Evolutionary conservation across 2,113 vertebrate species (phyloP).

Genomic region (Acrocephalus kingi): DNA sequence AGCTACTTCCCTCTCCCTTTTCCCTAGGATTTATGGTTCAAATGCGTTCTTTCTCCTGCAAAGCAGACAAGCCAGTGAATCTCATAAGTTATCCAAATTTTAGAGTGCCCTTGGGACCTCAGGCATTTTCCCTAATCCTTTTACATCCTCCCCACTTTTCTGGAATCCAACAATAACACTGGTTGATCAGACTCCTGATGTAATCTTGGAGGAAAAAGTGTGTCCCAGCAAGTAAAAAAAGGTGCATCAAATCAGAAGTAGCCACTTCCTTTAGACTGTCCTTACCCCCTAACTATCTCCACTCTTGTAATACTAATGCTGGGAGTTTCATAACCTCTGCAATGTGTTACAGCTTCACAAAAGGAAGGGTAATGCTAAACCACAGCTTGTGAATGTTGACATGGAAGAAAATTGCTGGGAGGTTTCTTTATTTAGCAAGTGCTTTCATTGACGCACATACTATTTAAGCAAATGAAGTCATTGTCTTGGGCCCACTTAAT

Average conservation of each 20-base stretch:
- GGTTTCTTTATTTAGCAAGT: constrained; percentile 48
- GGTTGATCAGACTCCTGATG: not conserved
- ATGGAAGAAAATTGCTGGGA: constrained; percentile 31
- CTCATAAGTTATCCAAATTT: constrained; percentile 34
- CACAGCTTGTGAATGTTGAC: constrained; percentile 14
- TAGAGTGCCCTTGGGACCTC: constrained; percentile 21
- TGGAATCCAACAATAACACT: constrained; percentile 56
- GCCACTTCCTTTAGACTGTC: not conserved
- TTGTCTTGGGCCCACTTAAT: constrained; percentile 5
- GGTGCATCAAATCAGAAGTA: not conserved
- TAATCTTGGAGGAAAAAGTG: not conserved
- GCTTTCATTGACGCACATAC: constrained; percentile 24
- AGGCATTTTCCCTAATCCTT: constrained; percentile 40
- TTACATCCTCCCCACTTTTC: constrained; percentile 14
- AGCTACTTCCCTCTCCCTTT: not conserved
- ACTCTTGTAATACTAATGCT: not conserved
- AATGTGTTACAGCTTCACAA: not conserved
- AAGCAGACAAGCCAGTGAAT: constrained; percentile 14
- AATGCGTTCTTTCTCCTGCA: constrained; percentile 6
- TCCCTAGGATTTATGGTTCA: not conserved
- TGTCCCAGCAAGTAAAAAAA: not conserved
- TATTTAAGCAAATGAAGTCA: constrained; percentile 43
- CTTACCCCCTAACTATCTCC: not conserved
- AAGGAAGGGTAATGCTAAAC: constrained; percentile 29
- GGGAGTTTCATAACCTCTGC: constrained; percentile 10